Evolutionary conservation across 2,113 vertebrate species (phyloP).

Genomic region (Protobothrops flavoviridis): DNA sequence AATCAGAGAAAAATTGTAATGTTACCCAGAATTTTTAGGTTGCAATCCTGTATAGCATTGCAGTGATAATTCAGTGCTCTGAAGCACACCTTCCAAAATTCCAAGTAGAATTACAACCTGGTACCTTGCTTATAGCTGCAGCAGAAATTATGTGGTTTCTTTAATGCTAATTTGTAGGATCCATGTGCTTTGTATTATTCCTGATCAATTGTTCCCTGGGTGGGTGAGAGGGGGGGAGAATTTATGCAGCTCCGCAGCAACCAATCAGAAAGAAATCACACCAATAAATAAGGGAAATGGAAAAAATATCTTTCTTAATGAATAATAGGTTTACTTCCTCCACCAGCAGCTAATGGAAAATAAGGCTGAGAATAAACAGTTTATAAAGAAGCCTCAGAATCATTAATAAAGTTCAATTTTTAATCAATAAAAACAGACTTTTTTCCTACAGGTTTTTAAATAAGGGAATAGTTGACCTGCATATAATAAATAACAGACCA

Average conservation of each 20-base stretch:
- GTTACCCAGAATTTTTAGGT: background rate
- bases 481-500: background rate
- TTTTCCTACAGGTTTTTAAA: slow-evolving; percentile 17
- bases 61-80: background rate
- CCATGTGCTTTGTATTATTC: background rate
- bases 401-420: background rate
- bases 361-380: background rate
- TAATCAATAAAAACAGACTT: slow-evolving; percentile 35
- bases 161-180: background rate
- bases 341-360: background rate
- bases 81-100: background rate
- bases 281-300: background rate
- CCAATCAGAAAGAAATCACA: background rate
- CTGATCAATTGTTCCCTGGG: background rate
- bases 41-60: background rate
- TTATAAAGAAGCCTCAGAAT: background rate
- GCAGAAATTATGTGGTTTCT: background rate
- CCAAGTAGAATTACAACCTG: background rate
- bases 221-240: no score
- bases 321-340: background rate
- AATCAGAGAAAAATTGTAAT: background rate
- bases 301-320: background rate
- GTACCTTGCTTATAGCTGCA: background rate
- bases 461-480: slow-evolving; percentile 18
- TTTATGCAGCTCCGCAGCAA: background rate